These are phyloP conservation scores for Cistogaster globosa DNA, from an alignment of 2,888 invertebrate genomes.

Conservation along the genomic window DNA sequence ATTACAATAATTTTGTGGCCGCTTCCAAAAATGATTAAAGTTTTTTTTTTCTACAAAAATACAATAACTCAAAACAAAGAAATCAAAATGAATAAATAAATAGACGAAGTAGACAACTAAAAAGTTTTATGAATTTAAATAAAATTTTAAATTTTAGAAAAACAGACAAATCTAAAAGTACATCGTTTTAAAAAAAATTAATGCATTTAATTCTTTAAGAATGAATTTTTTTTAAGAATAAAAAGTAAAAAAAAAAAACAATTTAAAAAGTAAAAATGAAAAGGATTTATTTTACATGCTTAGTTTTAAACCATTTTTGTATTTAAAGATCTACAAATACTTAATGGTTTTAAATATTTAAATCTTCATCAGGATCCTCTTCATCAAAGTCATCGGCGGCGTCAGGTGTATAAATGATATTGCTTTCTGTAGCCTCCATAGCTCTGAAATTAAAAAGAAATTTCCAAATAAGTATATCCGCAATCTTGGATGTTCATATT, in stretches of 20 bases:
- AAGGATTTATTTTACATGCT: constrained; percentile 25
- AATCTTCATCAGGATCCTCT: constrained; percentile 89
- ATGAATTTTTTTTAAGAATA: too few species aligned
- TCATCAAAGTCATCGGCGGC: constrained; percentile 92
- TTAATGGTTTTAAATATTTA: constrained; percentile 78
- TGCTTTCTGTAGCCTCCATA: constrained; percentile 84
- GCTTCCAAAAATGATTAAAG: constrained; percentile 77
- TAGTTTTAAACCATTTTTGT: constrained; percentile 22
- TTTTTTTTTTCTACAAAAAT: background rate
- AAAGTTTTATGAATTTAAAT: too few species aligned
- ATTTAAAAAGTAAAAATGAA: constrained; percentile 13
- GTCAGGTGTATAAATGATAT: constrained; percentile 90
- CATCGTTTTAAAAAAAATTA: too few species aligned
- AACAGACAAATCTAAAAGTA: too few species aligned
- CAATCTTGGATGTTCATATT: too few species aligned
- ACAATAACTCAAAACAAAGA: too few species aligned
- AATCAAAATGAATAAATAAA: background rate
- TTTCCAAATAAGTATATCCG: too few species aligned
- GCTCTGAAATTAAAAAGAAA: constrained; percentile 76
- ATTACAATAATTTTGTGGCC: constrained; percentile 79
- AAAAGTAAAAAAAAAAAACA: too few species aligned
- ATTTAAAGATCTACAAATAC: background rate
- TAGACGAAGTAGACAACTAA: too few species aligned
- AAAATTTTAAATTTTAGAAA: too few species aligned
- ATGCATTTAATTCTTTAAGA: too few species aligned